A percentile compares a stretch with the other conserved stretches of the same genome.
Conservation (phyloP, 2,113 vertebrate species). For the Pedetes capensis region DNA sequence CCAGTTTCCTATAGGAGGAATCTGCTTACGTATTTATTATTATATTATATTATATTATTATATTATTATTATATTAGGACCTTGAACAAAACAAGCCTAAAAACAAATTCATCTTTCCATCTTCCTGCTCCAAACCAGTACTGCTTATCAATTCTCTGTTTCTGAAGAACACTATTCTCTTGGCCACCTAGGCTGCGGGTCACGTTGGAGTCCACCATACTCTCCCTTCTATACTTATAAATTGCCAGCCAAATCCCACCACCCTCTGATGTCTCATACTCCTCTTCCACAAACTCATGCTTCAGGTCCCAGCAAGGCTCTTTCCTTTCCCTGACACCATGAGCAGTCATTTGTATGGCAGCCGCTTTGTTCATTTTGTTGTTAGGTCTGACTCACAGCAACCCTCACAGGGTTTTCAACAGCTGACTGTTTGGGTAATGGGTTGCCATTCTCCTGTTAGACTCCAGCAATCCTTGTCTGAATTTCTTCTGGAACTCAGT, state of each 20-base stretch:
- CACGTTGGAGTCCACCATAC: neutral
- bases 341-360: neutral
- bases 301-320: neutral
- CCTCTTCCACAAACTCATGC: neutral
- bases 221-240: neutral
- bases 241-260: neutral
- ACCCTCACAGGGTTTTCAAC: too few relatives aligned
- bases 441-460: too few relatives aligned
- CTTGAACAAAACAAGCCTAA: neutral
- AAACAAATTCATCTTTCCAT: neutral
- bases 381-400: too few relatives aligned
- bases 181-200: neutral
- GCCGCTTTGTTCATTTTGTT: too few relatives aligned
- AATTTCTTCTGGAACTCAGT: neutral
- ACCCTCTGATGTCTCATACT: neutral
- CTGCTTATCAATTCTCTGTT: neutral
- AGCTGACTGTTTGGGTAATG: too few relatives aligned
- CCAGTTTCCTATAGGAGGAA: neutral
- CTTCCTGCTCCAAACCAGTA: neutral
- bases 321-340: neutral
- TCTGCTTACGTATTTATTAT: neutral
- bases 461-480: too few relatives aligned
- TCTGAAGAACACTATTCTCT: neutral
- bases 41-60: too few relatives aligned
- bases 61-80: too few relatives aligned